Conservation (phyloP, 2,888 invertebrate genomes). For the Heliconius aoede region DNA sequence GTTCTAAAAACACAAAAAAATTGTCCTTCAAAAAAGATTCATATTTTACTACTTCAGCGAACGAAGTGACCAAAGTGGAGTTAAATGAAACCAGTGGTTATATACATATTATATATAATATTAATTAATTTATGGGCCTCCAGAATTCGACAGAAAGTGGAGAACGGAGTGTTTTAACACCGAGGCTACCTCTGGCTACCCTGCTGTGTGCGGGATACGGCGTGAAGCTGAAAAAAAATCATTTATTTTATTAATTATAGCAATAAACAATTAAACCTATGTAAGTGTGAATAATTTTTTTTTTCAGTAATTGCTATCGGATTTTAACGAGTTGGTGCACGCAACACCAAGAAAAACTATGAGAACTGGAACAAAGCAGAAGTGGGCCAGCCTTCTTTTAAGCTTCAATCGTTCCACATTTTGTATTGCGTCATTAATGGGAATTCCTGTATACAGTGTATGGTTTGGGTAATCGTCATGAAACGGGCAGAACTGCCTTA, state of each 20-base stretch:
- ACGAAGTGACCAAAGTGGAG: background rate
- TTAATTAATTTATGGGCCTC: too few species aligned
- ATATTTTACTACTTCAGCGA: background rate
- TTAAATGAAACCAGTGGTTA: too few species aligned
- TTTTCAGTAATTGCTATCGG: conserved; percentile 26
- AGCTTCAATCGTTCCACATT: conserved; percentile 57
- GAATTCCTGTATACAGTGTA: conserved; percentile 63
- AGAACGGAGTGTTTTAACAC: too few species aligned
- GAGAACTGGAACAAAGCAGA: conserved; percentile 49
- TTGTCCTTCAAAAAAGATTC: background rate
- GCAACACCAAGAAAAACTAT: conserved; percentile 44
- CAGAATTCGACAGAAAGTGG: too few species aligned
- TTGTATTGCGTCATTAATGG: conserved; percentile 63
- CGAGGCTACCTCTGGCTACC: too few species aligned
- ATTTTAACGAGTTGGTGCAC: conserved; percentile 37
- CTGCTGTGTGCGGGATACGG: too few species aligned
- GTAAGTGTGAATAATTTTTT: conserved; percentile 2
- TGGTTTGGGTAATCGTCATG: conserved; percentile 63
- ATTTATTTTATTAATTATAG: background rate
- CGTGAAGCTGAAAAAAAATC: too few species aligned
- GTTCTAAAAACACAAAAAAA: background rate
- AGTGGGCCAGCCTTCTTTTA: conserved; percentile 53
- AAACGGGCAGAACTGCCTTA: conserved; percentile 68
- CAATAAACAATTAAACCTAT: background rate
- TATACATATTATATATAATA: too few species aligned